Percentiles rank a stretch among this genome's conserved stretches.
Evolutionary conservation across 2,888 invertebrate genomes (phyloP).

Genomic region (Troglohyphantes excavatus): DNA sequence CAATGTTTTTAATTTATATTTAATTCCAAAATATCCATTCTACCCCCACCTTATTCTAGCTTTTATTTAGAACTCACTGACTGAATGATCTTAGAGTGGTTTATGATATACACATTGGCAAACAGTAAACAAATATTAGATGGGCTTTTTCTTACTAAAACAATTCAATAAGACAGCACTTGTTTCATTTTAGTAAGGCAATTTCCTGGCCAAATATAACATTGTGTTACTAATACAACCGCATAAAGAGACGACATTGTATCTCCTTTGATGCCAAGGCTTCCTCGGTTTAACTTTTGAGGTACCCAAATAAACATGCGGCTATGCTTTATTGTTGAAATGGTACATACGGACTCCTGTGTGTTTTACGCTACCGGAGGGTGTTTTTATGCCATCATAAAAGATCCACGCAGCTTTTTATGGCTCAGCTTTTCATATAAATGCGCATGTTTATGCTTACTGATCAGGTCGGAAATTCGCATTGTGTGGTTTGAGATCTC

Average conservation of each 20-base stretch:
- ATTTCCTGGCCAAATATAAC: conserved; percentile 6
- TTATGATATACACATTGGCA: too few species aligned
- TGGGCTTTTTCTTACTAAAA: background rate
- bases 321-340: conserved; percentile 45
- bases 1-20: too few species aligned
- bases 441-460: conserved; percentile 50
- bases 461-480: conserved; percentile 5
- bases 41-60: too few species aligned
- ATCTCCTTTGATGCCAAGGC: conserved; percentile 20
- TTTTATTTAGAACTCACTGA: too few species aligned
- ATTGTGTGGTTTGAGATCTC: conserved; percentile 28
- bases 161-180: background rate
- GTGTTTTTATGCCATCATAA: conserved; percentile 48
- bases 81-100: too few species aligned
- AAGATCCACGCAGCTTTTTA: conserved; percentile 36
- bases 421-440: conserved; percentile 47
- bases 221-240: conserved; percentile 32
- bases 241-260: background rate
- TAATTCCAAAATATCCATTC: too few species aligned
- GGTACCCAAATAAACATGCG: conserved; percentile 46
- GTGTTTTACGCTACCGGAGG: conserved; percentile 18
- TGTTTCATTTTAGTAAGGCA: background rate
- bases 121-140: too few species aligned
- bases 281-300: conserved; percentile 37
- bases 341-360: conserved; percentile 14